These are phyloP conservation scores for Megaceryle maxima DNA, from an alignment of 2,113 vertebrate genomes.

Conservation along the genomic window DNA sequence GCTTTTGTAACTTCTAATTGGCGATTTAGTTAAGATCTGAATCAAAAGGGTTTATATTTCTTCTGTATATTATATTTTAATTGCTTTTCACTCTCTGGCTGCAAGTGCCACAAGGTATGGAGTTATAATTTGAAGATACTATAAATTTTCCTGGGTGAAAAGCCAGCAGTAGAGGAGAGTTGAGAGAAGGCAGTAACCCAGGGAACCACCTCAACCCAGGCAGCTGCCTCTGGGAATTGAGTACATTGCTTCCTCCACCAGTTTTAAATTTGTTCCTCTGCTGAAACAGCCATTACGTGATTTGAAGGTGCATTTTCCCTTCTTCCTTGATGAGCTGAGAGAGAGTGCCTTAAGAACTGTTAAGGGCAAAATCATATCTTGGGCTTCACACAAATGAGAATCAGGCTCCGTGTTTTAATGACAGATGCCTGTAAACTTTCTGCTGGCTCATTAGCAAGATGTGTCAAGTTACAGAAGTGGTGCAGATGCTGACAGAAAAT, in stretches of 20 bases:
- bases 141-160: not conserved
- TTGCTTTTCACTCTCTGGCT: slow-evolving; percentile 41
- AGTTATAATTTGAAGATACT: slow-evolving; percentile 38
- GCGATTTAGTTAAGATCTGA: slow-evolving; percentile 49
- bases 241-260: not conserved
- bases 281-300: not conserved
- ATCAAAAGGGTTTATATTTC: slow-evolving; percentile 25
- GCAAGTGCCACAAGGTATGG: slow-evolving; percentile 14
- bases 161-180: not conserved
- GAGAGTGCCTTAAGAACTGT: not conserved
- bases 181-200: not conserved
- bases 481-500: not conserved
- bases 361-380: not conserved
- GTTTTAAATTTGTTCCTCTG: not conserved
- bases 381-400: not conserved
- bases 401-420: not conserved
- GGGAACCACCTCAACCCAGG: not conserved
- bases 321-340: not conserved
- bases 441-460: not conserved
- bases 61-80: slow-evolving; percentile 53
- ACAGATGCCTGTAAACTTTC: not conserved
- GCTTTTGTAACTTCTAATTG: slow-evolving; percentile 43
- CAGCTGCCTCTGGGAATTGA: not conserved
- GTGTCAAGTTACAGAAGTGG: not conserved
- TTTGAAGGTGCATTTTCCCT: not conserved